These are phyloP conservation scores for Pogoniulus pusillus DNA, from an alignment of 2,797 vertebrate genomes.

Conservation along the genomic window DNA sequence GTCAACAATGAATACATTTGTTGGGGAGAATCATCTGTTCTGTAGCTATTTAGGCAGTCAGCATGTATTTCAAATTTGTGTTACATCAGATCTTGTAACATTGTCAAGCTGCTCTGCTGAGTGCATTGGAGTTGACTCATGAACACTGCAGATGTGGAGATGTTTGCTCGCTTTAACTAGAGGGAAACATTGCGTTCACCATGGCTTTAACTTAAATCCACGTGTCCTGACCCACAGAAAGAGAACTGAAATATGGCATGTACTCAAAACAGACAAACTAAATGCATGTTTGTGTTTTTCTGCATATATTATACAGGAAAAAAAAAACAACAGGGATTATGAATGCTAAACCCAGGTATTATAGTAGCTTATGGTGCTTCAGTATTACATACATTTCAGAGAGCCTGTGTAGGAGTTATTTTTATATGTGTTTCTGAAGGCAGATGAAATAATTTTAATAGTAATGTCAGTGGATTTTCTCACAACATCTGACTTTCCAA, in stretches of 20 bases:
- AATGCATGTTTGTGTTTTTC: neutral
- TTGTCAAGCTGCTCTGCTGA: neutral
- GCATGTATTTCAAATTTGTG: neutral
- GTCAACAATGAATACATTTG: neutral
- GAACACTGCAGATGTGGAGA: fast-evolving
- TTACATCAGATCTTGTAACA: neutral
- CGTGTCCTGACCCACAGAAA: neutral
- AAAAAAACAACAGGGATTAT: neutral
- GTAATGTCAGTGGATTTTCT: neutral
- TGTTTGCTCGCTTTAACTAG: neutral
- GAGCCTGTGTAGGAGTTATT: neutral
- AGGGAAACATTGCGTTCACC: neutral
- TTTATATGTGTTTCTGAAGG: neutral
- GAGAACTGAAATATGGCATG: neutral
- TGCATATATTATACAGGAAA: neutral
- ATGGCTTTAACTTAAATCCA: neutral
- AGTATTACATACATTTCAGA: neutral
- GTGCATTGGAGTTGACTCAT: fast-evolving
- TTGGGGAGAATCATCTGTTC: neutral
- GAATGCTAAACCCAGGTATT: neutral
- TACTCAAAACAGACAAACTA: neutral
- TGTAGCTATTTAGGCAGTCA: neutral
- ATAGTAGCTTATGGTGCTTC: neutral
- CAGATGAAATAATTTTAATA: neutral
- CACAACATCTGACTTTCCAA: neutral